Evolutionary conservation across 2,113 vertebrate species (phyloP).

Genomic region (Pachypanchax playfairii): DNA sequence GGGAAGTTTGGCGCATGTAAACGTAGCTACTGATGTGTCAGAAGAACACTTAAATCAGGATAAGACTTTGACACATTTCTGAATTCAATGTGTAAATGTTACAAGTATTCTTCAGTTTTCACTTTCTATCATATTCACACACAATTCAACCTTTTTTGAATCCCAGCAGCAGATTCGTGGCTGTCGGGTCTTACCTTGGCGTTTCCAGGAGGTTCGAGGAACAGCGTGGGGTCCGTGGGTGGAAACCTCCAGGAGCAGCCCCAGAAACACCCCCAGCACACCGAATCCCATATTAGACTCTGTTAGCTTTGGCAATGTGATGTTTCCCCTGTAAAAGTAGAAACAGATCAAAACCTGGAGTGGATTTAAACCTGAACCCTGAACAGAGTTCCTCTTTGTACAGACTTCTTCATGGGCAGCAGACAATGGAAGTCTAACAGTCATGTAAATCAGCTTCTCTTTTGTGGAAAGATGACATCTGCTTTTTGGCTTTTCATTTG

Average conservation of each 20-base stretch:
- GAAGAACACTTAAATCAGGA: too few species aligned
- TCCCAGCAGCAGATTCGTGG: not conserved
- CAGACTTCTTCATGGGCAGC: constrained; percentile 11
- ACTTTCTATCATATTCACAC: not conserved
- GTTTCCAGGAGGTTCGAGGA: constrained; percentile 90
- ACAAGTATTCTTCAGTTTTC: not conserved
- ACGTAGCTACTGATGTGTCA: too few species aligned
- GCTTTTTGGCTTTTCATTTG: too few species aligned
- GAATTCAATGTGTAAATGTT: not conserved
- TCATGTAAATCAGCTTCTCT: constrained; percentile 52
- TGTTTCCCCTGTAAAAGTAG: constrained; percentile 76
- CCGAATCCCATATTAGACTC: constrained; percentile 81
- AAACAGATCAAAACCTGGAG: constrained; percentile 9
- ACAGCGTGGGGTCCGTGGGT: constrained; percentile 85
- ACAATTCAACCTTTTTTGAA: too few species aligned
- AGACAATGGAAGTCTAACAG: not conserved
- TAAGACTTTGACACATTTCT: not conserved
- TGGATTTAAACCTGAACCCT: not conserved
- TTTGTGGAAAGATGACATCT: constrained; percentile 19
- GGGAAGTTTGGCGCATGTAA: too few species aligned
- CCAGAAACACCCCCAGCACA: constrained; percentile 79
- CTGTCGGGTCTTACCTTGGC: constrained; percentile 81
- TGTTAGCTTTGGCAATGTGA: constrained; percentile 77
- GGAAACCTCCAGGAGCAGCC: constrained; percentile 79
- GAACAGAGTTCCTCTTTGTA: not conserved